Percentiles rank a stretch among this genome's conserved stretches.
Evolutionary conservation across 92 coral and sea anemone genomes (phyloP).

Genomic region (Metridium senile): DNA sequence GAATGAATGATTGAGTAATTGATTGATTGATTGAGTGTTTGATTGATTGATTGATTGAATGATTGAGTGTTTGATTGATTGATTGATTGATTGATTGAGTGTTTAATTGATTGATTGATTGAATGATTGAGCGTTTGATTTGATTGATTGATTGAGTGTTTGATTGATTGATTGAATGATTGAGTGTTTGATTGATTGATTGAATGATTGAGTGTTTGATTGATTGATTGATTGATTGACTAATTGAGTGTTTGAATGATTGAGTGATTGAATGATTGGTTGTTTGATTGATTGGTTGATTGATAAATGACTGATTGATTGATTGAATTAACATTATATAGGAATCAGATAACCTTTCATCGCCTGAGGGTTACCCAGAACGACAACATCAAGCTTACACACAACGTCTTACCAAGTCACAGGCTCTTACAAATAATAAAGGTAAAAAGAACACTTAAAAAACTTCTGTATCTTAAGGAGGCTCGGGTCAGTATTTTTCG

Average conservation of each 20-base stretch:
- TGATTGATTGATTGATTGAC: no score
- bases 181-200: neutral
- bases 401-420: slow-evolving; percentile 20
- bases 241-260: neutral
- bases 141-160: neutral
- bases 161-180: neutral
- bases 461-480: no score
- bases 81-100: neutral
- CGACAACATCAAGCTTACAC: neutral
- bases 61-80: neutral
- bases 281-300: neutral
- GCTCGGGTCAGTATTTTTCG: no score
- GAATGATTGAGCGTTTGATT: neutral
- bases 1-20: neutral
- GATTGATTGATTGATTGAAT: neutral
- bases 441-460: no score
- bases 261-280: neutral
- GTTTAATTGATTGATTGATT: neutral
- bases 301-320: no score
- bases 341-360: slow-evolving; percentile 23
- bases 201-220: neutral
- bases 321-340: no score
- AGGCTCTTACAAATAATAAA: slow-evolving; percentile 7
- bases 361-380: slow-evolving; percentile 5
- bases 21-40: neutral